Conservation (phyloP, 2,888 invertebrate species). For the Dasysyrphus albostriatus region DNA sequence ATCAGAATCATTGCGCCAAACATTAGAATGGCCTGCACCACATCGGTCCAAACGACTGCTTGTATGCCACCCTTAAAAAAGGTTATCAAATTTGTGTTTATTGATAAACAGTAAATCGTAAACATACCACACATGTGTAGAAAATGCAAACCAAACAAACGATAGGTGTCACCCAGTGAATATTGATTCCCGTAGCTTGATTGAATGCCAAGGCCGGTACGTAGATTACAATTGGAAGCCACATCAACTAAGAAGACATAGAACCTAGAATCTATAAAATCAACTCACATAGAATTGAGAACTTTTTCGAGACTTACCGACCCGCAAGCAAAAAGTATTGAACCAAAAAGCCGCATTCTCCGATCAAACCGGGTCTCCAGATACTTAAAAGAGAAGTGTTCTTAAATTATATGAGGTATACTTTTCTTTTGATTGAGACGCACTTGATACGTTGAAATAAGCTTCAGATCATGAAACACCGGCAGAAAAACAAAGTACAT, state of each 20-base stretch:
- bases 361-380: slow-evolving; percentile 88
- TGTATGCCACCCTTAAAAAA: slow-evolving; percentile 86
- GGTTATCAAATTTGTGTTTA: neutral
- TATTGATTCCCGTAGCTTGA: slow-evolving; percentile 91
- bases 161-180: slow-evolving; percentile 89
- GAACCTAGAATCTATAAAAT: slow-evolving; percentile 57
- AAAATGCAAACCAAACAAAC: slow-evolving; percentile 92
- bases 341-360: slow-evolving; percentile 88
- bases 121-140: slow-evolving; percentile 90
- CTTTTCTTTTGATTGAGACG: neutral
- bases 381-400: slow-evolving; percentile 84
- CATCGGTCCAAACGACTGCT: slow-evolving; percentile 90
- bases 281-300: slow-evolving; percentile 42
- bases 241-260: slow-evolving; percentile 85
- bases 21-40: slow-evolving; percentile 89
- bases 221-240: slow-evolving; percentile 90
- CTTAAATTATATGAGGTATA: neutral
- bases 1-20: slow-evolving; percentile 88
- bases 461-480: slow-evolving; percentile 88
- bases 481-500: slow-evolving; percentile 88
- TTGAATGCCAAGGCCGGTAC: slow-evolving; percentile 90
- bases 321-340: slow-evolving; percentile 87
- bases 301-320: slow-evolving; percentile 85
- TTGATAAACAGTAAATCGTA: neutral
- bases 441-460: slow-evolving; percentile 92